Percentiles rank a stretch among this genome's conserved stretches.
phyloP scores from a whole-genome alignment of 2,888 invertebrate species.

The Isoperla grammatica region DNA sequence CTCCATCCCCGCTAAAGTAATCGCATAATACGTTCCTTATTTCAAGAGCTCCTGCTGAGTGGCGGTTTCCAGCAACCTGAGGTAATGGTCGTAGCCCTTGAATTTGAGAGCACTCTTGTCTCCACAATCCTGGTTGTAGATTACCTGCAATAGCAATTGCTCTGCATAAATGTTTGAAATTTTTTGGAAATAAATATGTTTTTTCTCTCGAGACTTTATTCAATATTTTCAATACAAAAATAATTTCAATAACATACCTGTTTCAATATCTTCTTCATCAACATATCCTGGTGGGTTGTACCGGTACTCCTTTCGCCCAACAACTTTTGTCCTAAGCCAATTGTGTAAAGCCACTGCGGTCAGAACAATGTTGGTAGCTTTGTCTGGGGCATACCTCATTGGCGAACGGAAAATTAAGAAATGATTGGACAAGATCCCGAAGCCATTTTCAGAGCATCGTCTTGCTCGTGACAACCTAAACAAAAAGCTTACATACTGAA shows the following conservation, averaged over 20 bases:
- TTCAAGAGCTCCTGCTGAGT: neutral
- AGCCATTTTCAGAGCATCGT: too few relatives aligned
- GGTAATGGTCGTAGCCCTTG: neutral
- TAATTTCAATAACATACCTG: too few relatives aligned
- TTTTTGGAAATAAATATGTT: too few relatives aligned
- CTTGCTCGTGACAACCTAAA: too few relatives aligned
- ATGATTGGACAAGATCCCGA: neutral
- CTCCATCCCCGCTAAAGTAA: neutral
- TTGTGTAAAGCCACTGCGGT: neutral
- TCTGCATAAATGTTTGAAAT: too few relatives aligned
- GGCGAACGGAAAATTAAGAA: slow-evolving; percentile 4
- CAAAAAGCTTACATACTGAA: too few relatives aligned
- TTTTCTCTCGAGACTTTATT: too few relatives aligned
- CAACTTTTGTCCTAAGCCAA: neutral
- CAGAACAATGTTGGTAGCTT: neutral
- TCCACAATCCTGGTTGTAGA: neutral
- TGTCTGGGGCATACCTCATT: slow-evolving; percentile 9
- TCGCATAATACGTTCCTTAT: neutral
- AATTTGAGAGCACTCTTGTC: neutral
- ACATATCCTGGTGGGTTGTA: neutral
- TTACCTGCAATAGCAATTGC: neutral
- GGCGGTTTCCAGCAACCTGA: neutral
- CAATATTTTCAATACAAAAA: too few relatives aligned
- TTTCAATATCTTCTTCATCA: too few relatives aligned
- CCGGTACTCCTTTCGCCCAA: neutral